These are phyloP conservation scores for Clamator glandarius DNA, from an alignment of 2,797 vertebrate genomes.

Conservation along the genomic window DNA sequence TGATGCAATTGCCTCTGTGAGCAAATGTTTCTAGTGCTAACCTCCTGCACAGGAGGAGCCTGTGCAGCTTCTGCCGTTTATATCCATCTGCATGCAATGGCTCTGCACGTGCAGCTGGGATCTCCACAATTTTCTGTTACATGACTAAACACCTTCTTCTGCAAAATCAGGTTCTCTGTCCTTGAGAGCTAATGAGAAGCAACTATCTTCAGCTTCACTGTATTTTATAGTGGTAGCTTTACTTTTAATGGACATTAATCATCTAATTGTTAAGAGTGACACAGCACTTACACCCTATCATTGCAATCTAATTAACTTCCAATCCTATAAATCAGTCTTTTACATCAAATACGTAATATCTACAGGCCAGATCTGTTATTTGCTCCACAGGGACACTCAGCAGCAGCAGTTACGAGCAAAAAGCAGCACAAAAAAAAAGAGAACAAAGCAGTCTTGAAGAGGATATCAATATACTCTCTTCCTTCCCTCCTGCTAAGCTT, in stretches of 20 bases:
- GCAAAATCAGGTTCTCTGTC: neutral
- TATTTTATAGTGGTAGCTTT: slow-evolving; percentile 17
- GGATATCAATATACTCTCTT: neutral
- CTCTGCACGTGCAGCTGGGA: neutral
- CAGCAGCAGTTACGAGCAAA: neutral
- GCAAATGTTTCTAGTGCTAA: neutral
- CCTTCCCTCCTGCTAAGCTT: neutral
- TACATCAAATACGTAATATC: slow-evolving; percentile 9
- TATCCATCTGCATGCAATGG: neutral
- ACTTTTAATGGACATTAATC: slow-evolving; percentile 50
- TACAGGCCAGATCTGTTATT: slow-evolving; percentile 20
- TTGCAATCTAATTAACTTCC: slow-evolving; percentile 60
- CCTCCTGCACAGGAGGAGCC: neutral
- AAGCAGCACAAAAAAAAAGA: neutral
- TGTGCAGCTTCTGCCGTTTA: neutral
- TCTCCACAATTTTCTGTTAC: neutral
- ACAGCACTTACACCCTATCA: slow-evolving; percentile 41
- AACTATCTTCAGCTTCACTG: neutral
- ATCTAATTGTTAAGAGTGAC: slow-evolving; percentile 62
- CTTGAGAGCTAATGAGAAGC: neutral
- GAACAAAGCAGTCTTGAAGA: neutral
- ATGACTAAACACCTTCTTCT: neutral
- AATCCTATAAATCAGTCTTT: slow-evolving; percentile 54
- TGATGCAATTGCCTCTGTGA: rapidly evolving
- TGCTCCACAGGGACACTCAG: slow-evolving; percentile 31